Evolutionary conservation across 2,888 invertebrate species (phyloP), one percentile per base, ranked within the genome.

Genomic region (Pyrocoelia pectoralis): DNA sequence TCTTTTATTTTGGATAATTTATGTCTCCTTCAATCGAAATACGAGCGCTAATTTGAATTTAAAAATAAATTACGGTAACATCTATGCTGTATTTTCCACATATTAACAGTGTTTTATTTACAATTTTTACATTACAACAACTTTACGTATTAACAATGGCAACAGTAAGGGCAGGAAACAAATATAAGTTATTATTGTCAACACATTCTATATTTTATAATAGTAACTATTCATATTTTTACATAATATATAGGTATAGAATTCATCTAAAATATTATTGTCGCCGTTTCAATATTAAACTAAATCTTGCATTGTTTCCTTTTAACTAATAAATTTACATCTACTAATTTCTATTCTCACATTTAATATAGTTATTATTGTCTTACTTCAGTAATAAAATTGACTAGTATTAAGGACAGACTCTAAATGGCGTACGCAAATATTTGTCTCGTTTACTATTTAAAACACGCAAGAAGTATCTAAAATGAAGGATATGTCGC

Each of bases 381-480:
- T 69, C 68, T 67, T 66, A 59, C 49, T 40, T 59, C 50, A 58
- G 64, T 57, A 56, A 61, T 69, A 43, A 68, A 69, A 68, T 69
- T 69, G 69, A 69, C 69, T 69, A 69, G 52, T 57, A 63, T n/a
- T 62, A 52, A 69, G 65, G 68, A 68, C 69, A 69, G 66, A 69
- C 66, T 68, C 65, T 68, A 68, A 46, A 61, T 67, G 67, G 64
- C 66, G 33, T 66, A 58, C n/a, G n/a, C n/a, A n/a, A n/a, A n/a
- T 59, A 40, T 29, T 53, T 49, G 33, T 6, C 24, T 24, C 24
- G 3, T 24, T 24, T 6, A 5, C 3, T 24, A 24, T 24, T 24
- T 24, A 5, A n/a, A n/a, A 24, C 24, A 24, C 24, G 3, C 24
- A 24, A 24, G 24, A 24, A 6, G 46, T 48, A 53, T 24, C 46